Evolutionary conservation across 1,140 invertebrate species (phyloP), one percentile per base, ranked within the genome.

Genomic region (Heliconius nattereri): DNA sequence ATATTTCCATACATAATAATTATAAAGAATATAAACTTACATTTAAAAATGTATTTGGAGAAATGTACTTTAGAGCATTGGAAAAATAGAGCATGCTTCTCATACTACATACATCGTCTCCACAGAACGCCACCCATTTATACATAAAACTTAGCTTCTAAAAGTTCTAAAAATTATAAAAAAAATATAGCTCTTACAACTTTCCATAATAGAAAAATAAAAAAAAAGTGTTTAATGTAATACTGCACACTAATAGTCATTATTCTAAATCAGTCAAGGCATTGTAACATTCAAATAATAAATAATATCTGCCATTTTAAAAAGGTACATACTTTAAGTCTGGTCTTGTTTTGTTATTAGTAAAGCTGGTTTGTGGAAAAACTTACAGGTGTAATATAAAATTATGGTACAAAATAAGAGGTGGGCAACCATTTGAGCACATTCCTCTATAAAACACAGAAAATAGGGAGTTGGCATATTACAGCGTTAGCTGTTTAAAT

Each of bases 201-300:
- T 85, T 85, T 86, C 75, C 84, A 90, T 86, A 90, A 91, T 92
- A 92, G 87, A 92, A 92, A 92, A 93, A 92, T 90, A 91, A 91
- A 91, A 88, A 92, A 90, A 91, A 90, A 88, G n/a, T 87, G 85
- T 89, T 81, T 79, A 83, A 85, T 90, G 89, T 94, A 93, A 94
- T 93, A 94, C 91, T 94, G 92, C 89, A 92, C 86, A 89, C 90
- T 88, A 86, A 85, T 85, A 83, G 84, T 90, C 86, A 86, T 90
- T 90, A 90, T 82, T 89, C 91, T 92, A 91, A 91, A 92, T 93
- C 92, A 94, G 91, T 93, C 91, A 90, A 91, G 86, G 85, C 81
- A 85, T 88, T 88, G 84, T 88, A 88, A 88, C 81, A 89, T 85
- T 86, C 80, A 88, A 89, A 90, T 86, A 85, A 92, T 89, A 88